Base-by-base conservation (phyloP, 1,140 invertebrate species). In the Bombus balteatus region DNA sequence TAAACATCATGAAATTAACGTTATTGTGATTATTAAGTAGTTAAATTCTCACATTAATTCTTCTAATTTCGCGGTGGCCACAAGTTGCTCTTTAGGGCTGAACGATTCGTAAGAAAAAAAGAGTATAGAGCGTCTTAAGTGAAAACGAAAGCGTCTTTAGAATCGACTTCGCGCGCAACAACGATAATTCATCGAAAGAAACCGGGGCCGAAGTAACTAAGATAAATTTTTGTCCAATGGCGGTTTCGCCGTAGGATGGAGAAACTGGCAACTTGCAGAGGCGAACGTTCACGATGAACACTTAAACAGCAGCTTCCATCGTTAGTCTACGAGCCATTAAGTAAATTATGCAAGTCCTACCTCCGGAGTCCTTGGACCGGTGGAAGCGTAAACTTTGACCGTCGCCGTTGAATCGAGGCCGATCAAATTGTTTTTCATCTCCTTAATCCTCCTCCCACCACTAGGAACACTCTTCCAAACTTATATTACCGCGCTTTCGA, bases 311-410 rank as follows among this genome's bases (percentile, higher is more conserved):
- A 79, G 73, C 47, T 81, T 66, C 77, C 81, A 76, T 87, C 89
- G 86, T 90, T 90, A 90, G 88, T 85, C 85, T 87, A 90, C 88
- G 88, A 90, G 89, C 88, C 89, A 89, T 89, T 89, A 90, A 82
- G 85, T 90, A 87, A 90, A 90, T 90, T 90, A 90, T 90, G 88
- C 75, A 90, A 87, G 81, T 77, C 62, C 25, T 75, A 28, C 15
- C 53, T 15, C 65, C 84, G 68, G 83, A 87, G 57, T 83, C 75
- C 84, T 86, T 32, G 57, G 84, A 79, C 57, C 87, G 80, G 39
- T 70, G 81, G 66, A 87, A 88, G 88, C 85, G 80, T 89, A 89
- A 89, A 89, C 88, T 89, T 89, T 81, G 87, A 78, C 84, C 81
- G 70, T 89, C 81, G 80, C 72, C 57, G 65, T 34, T 88, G 76